These are phyloP conservation scores for Sus cebifrons DNA, from an alignment of 2,797 vertebrate genomes.

Conservation along the genomic window DNA sequence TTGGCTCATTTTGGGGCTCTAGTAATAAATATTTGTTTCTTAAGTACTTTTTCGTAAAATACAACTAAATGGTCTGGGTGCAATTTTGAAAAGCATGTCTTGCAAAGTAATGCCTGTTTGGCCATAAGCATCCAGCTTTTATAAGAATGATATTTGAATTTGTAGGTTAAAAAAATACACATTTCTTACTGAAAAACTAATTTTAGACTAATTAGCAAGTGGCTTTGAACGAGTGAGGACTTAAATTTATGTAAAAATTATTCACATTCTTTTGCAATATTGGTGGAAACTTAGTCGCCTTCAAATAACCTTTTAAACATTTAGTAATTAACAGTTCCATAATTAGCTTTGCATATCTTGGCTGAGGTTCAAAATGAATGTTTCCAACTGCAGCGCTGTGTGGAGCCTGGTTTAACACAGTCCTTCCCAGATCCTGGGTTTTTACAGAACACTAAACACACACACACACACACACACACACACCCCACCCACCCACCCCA, in stretches of 20 bases:
- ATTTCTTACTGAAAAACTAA: constrained; percentile 43
- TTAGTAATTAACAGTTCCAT: constrained; percentile 74
- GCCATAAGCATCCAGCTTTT: constrained; percentile 12
- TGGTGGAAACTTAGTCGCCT: constrained; percentile 20
- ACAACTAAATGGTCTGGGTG: background rate
- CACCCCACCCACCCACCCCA: background rate
- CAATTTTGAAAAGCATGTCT: constrained; percentile 32
- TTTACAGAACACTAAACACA: constrained; percentile 19
- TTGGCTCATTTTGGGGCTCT: constrained; percentile 24
- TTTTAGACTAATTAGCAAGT: constrained; percentile 35
- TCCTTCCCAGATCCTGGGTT: background rate
- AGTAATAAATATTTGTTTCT: constrained; percentile 47
- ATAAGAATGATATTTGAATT: constrained; percentile 28
- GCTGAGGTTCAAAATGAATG: constrained; percentile 56
- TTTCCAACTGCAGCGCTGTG: constrained; percentile 2
- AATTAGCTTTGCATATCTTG: constrained; percentile 73
- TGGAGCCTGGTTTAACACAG: background rate
- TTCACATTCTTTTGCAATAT: constrained; percentile 47
- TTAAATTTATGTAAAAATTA: constrained; percentile 71
- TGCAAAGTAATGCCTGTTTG: constrained; percentile 34
- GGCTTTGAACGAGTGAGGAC: constrained; percentile 49
- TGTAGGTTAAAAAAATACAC: constrained; percentile 43
- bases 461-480: background rate
- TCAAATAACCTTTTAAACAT: constrained; percentile 68
- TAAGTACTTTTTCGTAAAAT: constrained; percentile 60